A percentile compares a stretch with the other conserved stretches of the same genome.
These are phyloP conservation scores for Mormyrops attenuatus DNA, from an alignment of 2,797 vertebrate genomes.

Conservation along the genomic window DNA sequence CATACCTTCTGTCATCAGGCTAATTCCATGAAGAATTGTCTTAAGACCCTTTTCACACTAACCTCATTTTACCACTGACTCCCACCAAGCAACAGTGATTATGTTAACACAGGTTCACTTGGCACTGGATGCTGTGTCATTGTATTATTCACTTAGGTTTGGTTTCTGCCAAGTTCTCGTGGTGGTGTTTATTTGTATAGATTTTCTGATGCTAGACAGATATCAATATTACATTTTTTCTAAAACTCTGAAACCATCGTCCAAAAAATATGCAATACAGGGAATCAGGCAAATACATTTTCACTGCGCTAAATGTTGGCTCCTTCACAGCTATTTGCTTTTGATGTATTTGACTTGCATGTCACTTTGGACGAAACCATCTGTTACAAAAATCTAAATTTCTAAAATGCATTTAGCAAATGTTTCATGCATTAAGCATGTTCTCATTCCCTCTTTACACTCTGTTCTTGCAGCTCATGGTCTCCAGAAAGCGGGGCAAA, in stretches of 20 bases:
- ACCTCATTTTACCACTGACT: neutral
- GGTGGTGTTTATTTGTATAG: neutral
- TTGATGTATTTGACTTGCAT: neutral
- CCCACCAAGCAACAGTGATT: neutral
- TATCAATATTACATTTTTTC: neutral
- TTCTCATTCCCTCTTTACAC: neutral
- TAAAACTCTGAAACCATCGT: neutral
- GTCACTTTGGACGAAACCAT: neutral
- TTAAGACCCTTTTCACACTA: neutral
- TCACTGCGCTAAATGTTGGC: neutral
- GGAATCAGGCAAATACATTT: neutral
- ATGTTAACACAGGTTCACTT: neutral
- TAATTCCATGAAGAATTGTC: neutral
- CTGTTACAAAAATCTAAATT: neutral
- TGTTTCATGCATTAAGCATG: neutral
- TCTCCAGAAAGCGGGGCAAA: constrained; percentile 58
- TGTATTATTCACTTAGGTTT: neutral
- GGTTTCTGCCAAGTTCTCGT: neutral
- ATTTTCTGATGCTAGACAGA: neutral
- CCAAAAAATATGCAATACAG: neutral
- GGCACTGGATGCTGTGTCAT: neutral
- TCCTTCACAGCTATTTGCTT: neutral
- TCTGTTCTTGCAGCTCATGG: constrained; percentile 67
- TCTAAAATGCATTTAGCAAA: neutral
- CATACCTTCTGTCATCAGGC: neutral